Base-by-base conservation (phyloP, 2,797 vertebrate genomes). In the Parambassis ranga region DNA sequence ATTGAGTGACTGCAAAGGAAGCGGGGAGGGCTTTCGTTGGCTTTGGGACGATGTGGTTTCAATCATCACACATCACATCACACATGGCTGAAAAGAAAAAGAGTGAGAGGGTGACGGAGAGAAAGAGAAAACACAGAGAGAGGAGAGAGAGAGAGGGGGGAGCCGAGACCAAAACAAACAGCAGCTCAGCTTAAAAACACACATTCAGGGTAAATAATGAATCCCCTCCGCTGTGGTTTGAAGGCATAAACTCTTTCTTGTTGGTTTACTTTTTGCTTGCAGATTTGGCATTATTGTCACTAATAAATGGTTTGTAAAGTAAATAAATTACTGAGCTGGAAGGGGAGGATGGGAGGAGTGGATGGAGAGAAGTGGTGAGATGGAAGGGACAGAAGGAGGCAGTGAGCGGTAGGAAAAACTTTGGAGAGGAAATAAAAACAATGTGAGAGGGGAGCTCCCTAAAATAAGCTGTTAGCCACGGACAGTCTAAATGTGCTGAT, bases 11-110 rank as follows among this genome's bases (percentile, higher is more conserved):
- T 79, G 75, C 62, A 32, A 75, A 63, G 81, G 71, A 84, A 85
- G 65, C 57, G 59, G 64, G 80, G 66, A 68, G 53, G 73, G 56
- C 57, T 65, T 43, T 62, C 67, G 44, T 75, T 82, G 87, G 83
- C 82, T 89, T 83, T 32, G 75, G 82, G 83, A 84, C 56, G 83
- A 81, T 88, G 89, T 88, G 90, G 88, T 91, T 91, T 90, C 75
- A 85, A 83, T 81, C 80, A 61, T 77, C 77, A 75, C 77, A 77
- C 75, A 74, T 82, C 77, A 76, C 76, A 68, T 83, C 66, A 59
- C 77, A 76, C 77, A 76, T 84, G 86, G 87, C 75, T 82, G 88
- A 71, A 58, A 79, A 83, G 77, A 83, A 83, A 81, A 82, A 58
- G 74, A 70, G 33, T 20, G 64, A 70, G 75, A 83, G 85, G 81